Conservation (phyloP, 2,113 vertebrate species). For the Riparia riparia region DNA sequence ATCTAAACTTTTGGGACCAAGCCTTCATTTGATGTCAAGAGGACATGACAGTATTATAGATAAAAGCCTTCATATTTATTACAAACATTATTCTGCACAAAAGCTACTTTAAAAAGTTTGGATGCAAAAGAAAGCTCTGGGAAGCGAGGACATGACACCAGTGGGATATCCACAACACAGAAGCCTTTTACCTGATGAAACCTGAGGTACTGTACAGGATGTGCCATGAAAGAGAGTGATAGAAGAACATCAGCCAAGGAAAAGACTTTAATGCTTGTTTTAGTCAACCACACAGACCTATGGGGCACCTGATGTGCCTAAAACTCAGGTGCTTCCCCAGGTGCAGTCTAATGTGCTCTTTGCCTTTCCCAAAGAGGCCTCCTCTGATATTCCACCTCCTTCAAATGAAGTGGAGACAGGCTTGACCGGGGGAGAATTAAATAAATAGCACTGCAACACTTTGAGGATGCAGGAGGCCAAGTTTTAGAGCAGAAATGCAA, state of each 20-base stretch:
- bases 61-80: background rate
- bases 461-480: background rate
- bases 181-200: background rate
- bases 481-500: background rate
- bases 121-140: background rate
- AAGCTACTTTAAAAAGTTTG: background rate
- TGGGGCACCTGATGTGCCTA: accelerated
- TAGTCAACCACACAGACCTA: background rate
- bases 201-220: background rate
- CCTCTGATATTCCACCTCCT: background rate
- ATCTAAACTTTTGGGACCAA: background rate
- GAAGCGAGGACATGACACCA: background rate
- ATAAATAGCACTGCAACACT: background rate
- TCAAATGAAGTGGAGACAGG: background rate
- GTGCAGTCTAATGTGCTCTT: background rate
- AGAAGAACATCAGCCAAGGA: background rate
- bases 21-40: background rate
- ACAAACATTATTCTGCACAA: background rate
- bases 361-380: background rate
- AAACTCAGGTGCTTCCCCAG: background rate
- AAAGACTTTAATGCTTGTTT: background rate
- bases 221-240: accelerated
- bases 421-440: background rate
- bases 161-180: background rate
- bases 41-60: background rate